Percentiles rank a stretch among this genome's conserved stretches.
Conservation (phyloP, 1,140 invertebrate species). For the Drosophila fuyamai region DNA sequence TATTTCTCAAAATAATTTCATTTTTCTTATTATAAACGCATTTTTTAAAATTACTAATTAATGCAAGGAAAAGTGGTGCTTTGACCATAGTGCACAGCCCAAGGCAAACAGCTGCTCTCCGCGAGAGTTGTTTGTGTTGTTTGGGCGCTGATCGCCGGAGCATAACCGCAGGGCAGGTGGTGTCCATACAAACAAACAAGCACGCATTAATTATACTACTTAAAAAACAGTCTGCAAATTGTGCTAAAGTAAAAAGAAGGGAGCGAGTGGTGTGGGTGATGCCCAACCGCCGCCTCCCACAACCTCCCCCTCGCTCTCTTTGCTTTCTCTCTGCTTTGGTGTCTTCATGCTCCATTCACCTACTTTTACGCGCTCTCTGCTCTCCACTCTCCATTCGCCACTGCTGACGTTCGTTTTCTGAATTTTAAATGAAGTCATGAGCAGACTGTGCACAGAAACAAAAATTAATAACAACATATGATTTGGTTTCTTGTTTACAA, state of each 20-base stretch:
- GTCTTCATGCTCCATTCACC: slow-evolving; percentile 83
- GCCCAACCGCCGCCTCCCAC: neutral
- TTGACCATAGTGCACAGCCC: slow-evolving; percentile 7
- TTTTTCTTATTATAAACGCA: too few relatives aligned
- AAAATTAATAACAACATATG: neutral
- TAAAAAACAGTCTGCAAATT: slow-evolving; percentile 40
- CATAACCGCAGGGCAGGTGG: slow-evolving; percentile 78
- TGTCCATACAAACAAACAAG: slow-evolving; percentile 57
- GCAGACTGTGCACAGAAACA: slow-evolving; percentile 45
- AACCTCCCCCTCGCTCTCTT: slow-evolving; percentile 3
- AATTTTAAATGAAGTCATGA: slow-evolving; percentile 83
- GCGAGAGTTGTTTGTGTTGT: slow-evolving; percentile 36
- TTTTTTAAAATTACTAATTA: too few relatives aligned
- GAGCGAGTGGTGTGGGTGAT: slow-evolving; percentile 28
- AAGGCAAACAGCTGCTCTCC: slow-evolving; percentile 61
- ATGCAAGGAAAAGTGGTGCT: too few relatives aligned
- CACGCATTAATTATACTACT: slow-evolving; percentile 74
- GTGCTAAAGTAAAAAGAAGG: slow-evolving; percentile 17
- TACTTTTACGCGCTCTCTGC: slow-evolving; percentile 78
- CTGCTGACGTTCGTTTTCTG: slow-evolving; percentile 78
- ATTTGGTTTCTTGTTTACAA: too few relatives aligned
- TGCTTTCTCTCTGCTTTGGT: slow-evolving; percentile 17
- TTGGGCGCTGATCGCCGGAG: slow-evolving; percentile 68
- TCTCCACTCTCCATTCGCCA: slow-evolving; percentile 44
- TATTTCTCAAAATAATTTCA: too few relatives aligned